These are phyloP conservation scores for Enteromius thamalakanensis DNA, from an alignment of 2,797 vertebrate genomes.

Conservation along the genomic window DNA sequence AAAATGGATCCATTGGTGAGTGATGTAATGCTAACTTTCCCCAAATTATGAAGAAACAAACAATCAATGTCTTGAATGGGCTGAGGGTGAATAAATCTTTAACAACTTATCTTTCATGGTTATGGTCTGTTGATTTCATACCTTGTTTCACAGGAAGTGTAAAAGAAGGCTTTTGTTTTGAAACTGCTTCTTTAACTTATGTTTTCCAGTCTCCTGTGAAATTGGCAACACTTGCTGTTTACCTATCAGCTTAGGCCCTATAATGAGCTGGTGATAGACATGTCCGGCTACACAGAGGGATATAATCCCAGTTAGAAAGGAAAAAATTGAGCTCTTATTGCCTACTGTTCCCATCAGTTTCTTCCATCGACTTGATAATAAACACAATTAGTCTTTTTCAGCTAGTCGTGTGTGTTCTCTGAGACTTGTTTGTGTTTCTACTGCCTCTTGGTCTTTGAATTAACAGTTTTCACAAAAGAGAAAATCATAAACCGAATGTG, in stretches of 20 bases:
- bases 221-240: neutral
- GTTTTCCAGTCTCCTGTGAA: constrained; percentile 12
- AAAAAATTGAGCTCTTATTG: constrained; percentile 29
- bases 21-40: no score
- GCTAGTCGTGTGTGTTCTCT: neutral
- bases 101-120: neutral
- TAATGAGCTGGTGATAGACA: constrained; percentile 14
- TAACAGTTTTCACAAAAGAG: neutral
- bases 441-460: neutral
- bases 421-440: constrained; percentile 22
- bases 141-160: neutral
- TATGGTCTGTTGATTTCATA: neutral
- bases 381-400: constrained; percentile 14
- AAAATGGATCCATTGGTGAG: no score
- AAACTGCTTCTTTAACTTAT: neutral
- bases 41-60: no score
- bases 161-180: neutral
- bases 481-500: neutral
- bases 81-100: neutral
- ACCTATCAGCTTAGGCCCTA: constrained; percentile 19
- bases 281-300: constrained; percentile 15
- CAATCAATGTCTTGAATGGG: neutral
- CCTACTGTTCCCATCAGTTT: constrained; percentile 3
- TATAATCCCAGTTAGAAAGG: constrained; percentile 31
- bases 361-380: neutral